phyloP scores from a whole-genome alignment of 2,113 vertebrate genomes.

The Ctenodactylus gundi region DNA sequence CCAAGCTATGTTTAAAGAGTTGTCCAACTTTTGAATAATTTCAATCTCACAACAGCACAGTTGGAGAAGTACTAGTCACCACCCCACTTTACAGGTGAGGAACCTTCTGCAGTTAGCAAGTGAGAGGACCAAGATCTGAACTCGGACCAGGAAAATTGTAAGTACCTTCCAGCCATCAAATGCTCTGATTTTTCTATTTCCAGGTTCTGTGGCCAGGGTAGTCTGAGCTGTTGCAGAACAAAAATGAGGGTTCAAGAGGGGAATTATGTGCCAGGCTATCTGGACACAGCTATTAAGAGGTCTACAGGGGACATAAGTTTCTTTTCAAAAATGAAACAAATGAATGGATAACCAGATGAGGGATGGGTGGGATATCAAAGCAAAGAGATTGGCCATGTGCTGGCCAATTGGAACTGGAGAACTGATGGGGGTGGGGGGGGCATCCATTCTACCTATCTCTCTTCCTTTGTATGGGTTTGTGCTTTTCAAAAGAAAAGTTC shows the following conservation, averaged over 20 bases:
- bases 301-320: background rate
- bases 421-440: too few relatives aligned
- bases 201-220: background rate
- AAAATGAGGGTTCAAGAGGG: background rate
- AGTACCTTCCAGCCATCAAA: background rate
- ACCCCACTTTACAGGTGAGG: background rate
- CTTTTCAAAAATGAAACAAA: background rate
- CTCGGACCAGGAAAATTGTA: too few relatives aligned
- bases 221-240: background rate
- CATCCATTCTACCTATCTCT: background rate
- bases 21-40: background rate
- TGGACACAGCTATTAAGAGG: background rate
- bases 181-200: background rate
- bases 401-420: background rate
- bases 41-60: background rate
- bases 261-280: background rate
- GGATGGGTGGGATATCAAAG: rapidly evolving
- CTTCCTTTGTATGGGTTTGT: background rate
- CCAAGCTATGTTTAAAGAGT: background rate
- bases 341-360: background rate
- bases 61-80: background rate
- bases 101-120: background rate
- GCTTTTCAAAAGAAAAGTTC: background rate
- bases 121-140: background rate
- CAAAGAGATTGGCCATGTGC: background rate